phyloP scores from a whole-genome alignment of 2,113 vertebrate genomes.

The Myotis davidii region DNA sequence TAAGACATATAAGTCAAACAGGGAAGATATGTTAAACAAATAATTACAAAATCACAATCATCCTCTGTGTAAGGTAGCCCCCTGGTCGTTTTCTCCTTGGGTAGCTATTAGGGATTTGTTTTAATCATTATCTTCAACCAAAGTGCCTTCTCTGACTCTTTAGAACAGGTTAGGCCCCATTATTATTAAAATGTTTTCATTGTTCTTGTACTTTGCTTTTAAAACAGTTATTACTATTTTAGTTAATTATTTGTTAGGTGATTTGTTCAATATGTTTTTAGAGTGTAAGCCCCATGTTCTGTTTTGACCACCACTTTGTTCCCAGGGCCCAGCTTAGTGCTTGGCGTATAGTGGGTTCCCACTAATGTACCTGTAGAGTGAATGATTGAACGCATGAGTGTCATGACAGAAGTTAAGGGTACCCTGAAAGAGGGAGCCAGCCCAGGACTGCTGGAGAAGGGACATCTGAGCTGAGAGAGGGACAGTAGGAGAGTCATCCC shows the following conservation, averaged over 20 bases:
- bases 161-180: not conserved
- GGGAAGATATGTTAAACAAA: not conserved
- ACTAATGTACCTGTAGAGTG: not conserved
- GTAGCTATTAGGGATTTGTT: not conserved
- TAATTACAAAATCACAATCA: not conserved
- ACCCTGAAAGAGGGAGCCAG: rapidly evolving
- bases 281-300: not conserved
- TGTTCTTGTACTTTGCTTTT: not conserved
- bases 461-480: not conserved
- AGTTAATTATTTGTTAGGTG: not conserved
- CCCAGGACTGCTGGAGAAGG: not conserved
- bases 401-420: not conserved
- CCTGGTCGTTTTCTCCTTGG: not conserved
- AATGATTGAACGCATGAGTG: not conserved
- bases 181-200: not conserved
- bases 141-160: not conserved
- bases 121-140: not conserved
- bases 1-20: not conserved
- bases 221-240: not conserved
- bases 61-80: not conserved
- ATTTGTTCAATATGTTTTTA: not conserved
- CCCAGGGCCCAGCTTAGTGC: not conserved
- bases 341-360: not conserved
- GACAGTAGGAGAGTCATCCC: not conserved
- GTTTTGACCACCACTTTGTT: not conserved